phyloP scores from a whole-genome alignment of 2,888 invertebrate genomes.

The Coenonympha arcania region DNA sequence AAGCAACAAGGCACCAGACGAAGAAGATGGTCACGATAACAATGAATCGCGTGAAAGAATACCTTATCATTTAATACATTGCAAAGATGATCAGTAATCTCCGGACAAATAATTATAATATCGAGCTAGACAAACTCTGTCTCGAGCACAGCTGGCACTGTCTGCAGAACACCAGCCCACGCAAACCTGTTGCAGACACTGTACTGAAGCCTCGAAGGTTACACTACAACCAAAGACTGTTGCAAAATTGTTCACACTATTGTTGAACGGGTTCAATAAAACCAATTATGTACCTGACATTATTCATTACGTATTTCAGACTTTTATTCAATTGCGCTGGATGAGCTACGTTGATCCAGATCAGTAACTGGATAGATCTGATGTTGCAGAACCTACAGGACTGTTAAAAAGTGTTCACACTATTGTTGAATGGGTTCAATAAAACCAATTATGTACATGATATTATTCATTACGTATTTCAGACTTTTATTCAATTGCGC shows the following conservation, averaged over 20 bases:
- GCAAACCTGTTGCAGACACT: conserved; percentile 44
- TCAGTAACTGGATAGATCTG: too few relatives aligned
- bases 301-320: too few relatives aligned
- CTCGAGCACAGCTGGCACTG: not conserved
- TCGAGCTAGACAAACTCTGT: not conserved
- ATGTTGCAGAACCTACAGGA: too few relatives aligned
- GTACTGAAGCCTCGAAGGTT: conserved; percentile 44
- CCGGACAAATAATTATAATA: not conserved
- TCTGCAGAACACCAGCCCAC: conserved; percentile 38
- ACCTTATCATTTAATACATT: not conserved
- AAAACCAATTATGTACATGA: conserved; percentile 10
- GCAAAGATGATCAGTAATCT: not conserved
- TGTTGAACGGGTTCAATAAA: conserved; percentile 14
- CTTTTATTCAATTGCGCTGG: too few relatives aligned
- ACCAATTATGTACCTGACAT: conserved; percentile 8
- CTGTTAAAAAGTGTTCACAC: conserved; percentile 38
- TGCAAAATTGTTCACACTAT: conserved; percentile 36
- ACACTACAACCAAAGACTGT: conserved; percentile 36
- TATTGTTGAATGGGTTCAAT: conserved; percentile 15
- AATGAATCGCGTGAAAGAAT: not conserved
- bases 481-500: too few relatives aligned
- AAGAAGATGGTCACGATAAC: too few relatives aligned
- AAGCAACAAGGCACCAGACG: too few relatives aligned
- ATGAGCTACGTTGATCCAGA: too few relatives aligned
- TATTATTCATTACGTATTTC: too few relatives aligned